Percentiles rank a stretch among this genome's conserved stretches.
Conservation (phyloP, 2,888 invertebrate genomes). For the Odontomyia ornata region DNA sequence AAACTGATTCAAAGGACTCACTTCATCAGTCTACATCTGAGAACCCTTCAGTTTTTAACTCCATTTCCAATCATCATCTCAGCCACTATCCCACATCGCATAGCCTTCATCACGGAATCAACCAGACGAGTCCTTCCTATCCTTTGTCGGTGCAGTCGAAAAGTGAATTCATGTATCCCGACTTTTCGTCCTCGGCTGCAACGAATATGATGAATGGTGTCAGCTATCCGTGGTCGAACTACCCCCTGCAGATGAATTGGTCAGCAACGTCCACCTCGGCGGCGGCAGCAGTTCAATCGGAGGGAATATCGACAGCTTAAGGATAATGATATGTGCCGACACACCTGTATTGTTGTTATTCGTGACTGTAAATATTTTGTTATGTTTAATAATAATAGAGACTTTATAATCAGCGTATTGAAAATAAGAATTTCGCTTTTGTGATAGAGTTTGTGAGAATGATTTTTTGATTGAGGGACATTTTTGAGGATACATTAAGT, state of each 20-base stretch:
- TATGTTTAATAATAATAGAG: conserved; percentile 37
- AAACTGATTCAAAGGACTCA: not conserved
- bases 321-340: not conserved
- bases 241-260: conserved; percentile 39
- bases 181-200: not conserved
- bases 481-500: too few relatives aligned
- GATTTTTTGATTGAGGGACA: too few relatives aligned
- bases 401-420: conserved; percentile 8
- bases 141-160: conserved; percentile 25
- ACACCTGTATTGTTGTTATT: not conserved
- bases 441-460: not conserved
- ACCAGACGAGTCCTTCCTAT: conserved; percentile 9
- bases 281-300: not conserved
- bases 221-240: conserved; percentile 28
- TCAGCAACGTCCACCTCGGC: not conserved
- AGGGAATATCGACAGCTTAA: not conserved
- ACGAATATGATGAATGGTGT: conserved; percentile 20
- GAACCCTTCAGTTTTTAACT: not conserved
- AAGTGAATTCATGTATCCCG: conserved; percentile 37
- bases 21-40: not conserved
- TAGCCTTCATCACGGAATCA: conserved; percentile 14
- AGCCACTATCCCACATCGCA: not conserved
- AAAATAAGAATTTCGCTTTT: not conserved
- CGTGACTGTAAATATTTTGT: conserved; percentile 35
- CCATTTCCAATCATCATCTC: not conserved